Evolutionary conservation across 2,888 invertebrate genomes (phyloP), one percentile per base, ranked within the genome.

Genomic region (Caenorhabditis uteleia): DNA sequence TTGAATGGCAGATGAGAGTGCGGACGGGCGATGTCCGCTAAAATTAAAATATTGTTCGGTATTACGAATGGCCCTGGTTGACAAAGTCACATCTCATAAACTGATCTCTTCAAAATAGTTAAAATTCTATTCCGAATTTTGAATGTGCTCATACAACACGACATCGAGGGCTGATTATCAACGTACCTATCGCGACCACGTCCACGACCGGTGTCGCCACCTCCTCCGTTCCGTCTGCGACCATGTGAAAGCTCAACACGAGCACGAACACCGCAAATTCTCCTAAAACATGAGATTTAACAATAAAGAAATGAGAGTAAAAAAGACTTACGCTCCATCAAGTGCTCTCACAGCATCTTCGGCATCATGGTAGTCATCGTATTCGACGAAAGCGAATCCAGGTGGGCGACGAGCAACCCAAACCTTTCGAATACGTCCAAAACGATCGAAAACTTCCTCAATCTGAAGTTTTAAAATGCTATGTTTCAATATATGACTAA

Each of bases 341-440:
- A 85, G 67, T 14, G 81, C 84, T 57, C 84, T 80, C 2, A 84
- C 84, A 7, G 85, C 85, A 77, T 85, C 85, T 62, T 85, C 84
- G 23, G 85, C 85, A 80, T 93, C 93, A 65, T 92, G 86, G 16
- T 90, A 89, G 82, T 93, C 92, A 64, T 84, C 85, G 77, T 83
- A 86, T 62, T 85, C 85, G 7, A 85, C 83, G 74, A 85, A 86
- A 20, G 85, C 85, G 79, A 85, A 85, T 0, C 86, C 93, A 6
- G 93, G 92, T 36, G 93, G 93, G 83, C 93, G 92, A 79, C 93
- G 87, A 0, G 93, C 93, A 48, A 94, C 92, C 93, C 93, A 93
- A 44, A 93, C 92, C 85, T 92, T 93, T 77, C 91, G 88, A 69
- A 93, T 87, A 38, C 90, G 91, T 8, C 93, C 93, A 84, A 91